These are phyloP conservation scores for Ceratosolen fusciceps DNA, from an alignment of 1,140 invertebrate genomes.

Conservation along the genomic window DNA sequence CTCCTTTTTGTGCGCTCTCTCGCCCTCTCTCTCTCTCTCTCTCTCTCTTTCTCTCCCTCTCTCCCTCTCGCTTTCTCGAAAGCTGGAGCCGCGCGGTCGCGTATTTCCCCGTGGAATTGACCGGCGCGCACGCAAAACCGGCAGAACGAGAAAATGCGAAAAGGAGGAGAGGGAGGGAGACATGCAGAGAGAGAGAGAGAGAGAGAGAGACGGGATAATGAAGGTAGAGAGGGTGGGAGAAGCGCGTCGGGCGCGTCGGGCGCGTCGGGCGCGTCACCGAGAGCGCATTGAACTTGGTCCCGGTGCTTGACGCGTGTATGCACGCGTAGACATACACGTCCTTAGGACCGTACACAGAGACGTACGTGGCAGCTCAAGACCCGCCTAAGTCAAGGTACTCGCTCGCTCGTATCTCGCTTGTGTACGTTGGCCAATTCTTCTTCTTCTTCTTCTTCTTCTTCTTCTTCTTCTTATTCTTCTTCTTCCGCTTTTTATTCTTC, in stretches of 20 bases:
- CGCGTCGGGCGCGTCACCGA: conserved; percentile 36
- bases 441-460: background rate
- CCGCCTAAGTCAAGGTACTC: conserved; percentile 24
- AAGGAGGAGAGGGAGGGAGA: background rate
- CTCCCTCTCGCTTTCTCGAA: background rate
- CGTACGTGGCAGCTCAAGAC: background rate
- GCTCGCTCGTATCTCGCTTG: background rate
- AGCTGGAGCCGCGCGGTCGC: background rate
- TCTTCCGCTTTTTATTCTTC: background rate
- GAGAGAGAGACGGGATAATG: background rate
- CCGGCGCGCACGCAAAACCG: conserved; percentile 21
- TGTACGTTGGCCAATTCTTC: background rate
- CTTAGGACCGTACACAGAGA: background rate
- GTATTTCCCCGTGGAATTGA: conserved; percentile 51
- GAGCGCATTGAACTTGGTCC: conserved; percentile 45
- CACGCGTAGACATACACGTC: conserved; percentile 3
- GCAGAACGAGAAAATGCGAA: conserved; percentile 20
- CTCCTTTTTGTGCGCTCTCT: no score
- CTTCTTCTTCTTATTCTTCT: conserved; percentile 9
- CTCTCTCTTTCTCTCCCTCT: conserved; percentile 7
- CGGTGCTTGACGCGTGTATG: conserved; percentile 10
- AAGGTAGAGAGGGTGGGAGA: background rate
- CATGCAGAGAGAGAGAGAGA: conserved; percentile 18
- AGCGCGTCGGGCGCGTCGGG: conserved; percentile 24
- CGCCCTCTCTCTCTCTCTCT: no score